Evolutionary conservation across 1,140 invertebrate species (phyloP).

Genomic region (Sycophaga agraensis): DNA sequence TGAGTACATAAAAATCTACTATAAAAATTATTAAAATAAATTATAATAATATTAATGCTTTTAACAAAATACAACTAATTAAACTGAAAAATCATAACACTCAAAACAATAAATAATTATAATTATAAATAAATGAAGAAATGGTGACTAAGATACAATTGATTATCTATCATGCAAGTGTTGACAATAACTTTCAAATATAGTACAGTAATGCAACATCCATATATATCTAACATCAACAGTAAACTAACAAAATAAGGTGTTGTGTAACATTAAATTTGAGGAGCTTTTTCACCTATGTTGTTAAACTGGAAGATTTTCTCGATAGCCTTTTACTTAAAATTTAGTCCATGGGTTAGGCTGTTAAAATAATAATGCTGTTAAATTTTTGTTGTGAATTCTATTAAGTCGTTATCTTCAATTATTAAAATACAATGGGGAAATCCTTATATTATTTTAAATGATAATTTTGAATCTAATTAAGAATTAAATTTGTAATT

Average conservation of each 20-base stretch:
- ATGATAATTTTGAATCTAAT: too few species aligned
- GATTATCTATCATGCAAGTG: slow-evolving; percentile 17
- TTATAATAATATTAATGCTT: background rate
- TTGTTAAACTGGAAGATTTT: slow-evolving; percentile 45
- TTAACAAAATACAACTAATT: background rate
- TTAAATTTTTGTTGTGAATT: slow-evolving; percentile 17
- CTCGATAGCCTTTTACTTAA: slow-evolving; percentile 45
- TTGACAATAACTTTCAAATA: too few species aligned
- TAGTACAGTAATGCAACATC: slow-evolving; percentile 18
- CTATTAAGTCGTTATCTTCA: background rate
- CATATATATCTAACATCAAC: slow-evolving; percentile 22
- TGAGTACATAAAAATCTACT: background rate
- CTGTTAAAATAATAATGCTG: slow-evolving; percentile 50
- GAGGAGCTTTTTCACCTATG: slow-evolving; percentile 46
- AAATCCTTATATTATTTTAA: too few species aligned
- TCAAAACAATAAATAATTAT: slow-evolving; percentile 1
- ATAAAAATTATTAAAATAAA: background rate
- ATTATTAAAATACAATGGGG: too few species aligned
- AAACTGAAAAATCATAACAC: background rate
- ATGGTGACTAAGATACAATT: slow-evolving; percentile 1
- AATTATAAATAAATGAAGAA: background rate
- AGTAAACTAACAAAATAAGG: slow-evolving; percentile 26
- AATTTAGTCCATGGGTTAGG: slow-evolving; percentile 51
- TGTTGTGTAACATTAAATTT: slow-evolving; percentile 24
- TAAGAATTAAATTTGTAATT: too few species aligned